A percentile compares a stretch with the other conserved stretches of the same genome.
These are phyloP conservation scores for Cremastinae sp. DNA, from an alignment of 2,888 invertebrate species.

Conservation along the genomic window DNA sequence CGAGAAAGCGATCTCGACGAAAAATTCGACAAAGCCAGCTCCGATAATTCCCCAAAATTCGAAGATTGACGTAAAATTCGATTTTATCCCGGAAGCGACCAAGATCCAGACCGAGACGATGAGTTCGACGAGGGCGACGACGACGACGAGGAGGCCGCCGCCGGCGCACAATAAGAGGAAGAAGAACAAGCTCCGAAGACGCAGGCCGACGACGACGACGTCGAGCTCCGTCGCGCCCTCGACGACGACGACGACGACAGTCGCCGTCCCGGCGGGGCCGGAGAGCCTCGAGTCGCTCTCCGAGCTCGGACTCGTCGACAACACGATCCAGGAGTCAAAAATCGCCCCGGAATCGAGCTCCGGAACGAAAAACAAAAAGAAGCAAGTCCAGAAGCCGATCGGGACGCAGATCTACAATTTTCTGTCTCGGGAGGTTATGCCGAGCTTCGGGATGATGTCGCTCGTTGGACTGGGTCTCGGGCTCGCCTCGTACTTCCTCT, in stretches of 20 bases:
- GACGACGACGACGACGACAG: constrained; percentile 44
- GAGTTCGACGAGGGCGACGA: constrained; percentile 76
- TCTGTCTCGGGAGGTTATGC: constrained; percentile 90
- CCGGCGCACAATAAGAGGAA: constrained; percentile 82
- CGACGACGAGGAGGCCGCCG: constrained; percentile 82
- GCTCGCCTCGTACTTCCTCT: constrained; percentile 88
- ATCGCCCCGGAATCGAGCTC: constrained; percentile 77
- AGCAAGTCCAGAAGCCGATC: constrained; percentile 83
- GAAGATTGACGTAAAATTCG: constrained; percentile 72
- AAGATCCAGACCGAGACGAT: constrained; percentile 79
- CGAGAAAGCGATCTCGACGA: constrained; percentile 72
- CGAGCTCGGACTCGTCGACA: constrained; percentile 62
- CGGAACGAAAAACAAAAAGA: constrained; percentile 82
- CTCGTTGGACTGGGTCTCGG: constrained; percentile 89
- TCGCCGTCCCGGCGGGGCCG: constrained; percentile 41
- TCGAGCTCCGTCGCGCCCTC: constrained; percentile 65
- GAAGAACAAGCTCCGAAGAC: constrained; percentile 82
- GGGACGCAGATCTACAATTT: constrained; percentile 90
- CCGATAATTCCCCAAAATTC: constrained; percentile 81
- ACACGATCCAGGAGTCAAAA: constrained; percentile 78
- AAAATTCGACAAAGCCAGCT: constrained; percentile 80
- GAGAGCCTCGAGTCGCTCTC: constrained; percentile 46
- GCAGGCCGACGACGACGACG: constrained; percentile 82
- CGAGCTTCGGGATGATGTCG: constrained; percentile 88
- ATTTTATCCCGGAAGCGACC: constrained; percentile 73